These are phyloP conservation scores for Andrena bicolor DNA, from an alignment of 2,888 invertebrate genomes.

Conservation along the genomic window DNA sequence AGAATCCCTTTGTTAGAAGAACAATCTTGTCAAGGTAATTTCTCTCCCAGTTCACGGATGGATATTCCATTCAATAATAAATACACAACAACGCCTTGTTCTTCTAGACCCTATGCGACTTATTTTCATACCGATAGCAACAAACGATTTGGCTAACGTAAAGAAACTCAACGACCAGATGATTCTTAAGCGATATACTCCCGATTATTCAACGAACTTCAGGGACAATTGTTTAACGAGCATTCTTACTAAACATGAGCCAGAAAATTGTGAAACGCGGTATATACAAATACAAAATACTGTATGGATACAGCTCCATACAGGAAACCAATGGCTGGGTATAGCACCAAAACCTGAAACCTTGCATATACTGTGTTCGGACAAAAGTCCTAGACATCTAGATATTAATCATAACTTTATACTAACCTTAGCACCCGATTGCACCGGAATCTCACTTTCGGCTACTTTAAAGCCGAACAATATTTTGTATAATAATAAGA, in stretches of 20 bases:
- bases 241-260: slow-evolving; percentile 6
- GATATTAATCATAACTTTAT: slow-evolving; percentile 19
- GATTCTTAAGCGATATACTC: slow-evolving; percentile 15
- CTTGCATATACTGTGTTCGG: slow-evolving; percentile 25
- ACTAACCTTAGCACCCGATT: slow-evolving; percentile 3
- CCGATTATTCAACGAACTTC: neutral
- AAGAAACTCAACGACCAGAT: slow-evolving; percentile 11
- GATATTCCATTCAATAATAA: no score
- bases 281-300: slow-evolving; percentile 15
- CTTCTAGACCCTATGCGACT: no score
- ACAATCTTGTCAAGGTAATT: no score
- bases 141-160: neutral
- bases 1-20: no score
- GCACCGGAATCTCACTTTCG: no score
- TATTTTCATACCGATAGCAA: no score
- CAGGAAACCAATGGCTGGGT: slow-evolving; percentile 31
- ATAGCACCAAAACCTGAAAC: slow-evolving; percentile 13
- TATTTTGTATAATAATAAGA: no score
- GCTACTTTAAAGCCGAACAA: no score
- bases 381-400: slow-evolving; percentile 9
- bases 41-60: no score
- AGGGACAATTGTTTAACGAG: slow-evolving; percentile 5
- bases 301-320: slow-evolving; percentile 20
- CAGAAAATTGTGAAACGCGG: slow-evolving; percentile 22
- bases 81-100: no score